Evolutionary conservation across 92 coral and sea anemone genomes (phyloP), one percentile per base, ranked within the genome.

Genomic region (Scolanthus callimorphus): DNA sequence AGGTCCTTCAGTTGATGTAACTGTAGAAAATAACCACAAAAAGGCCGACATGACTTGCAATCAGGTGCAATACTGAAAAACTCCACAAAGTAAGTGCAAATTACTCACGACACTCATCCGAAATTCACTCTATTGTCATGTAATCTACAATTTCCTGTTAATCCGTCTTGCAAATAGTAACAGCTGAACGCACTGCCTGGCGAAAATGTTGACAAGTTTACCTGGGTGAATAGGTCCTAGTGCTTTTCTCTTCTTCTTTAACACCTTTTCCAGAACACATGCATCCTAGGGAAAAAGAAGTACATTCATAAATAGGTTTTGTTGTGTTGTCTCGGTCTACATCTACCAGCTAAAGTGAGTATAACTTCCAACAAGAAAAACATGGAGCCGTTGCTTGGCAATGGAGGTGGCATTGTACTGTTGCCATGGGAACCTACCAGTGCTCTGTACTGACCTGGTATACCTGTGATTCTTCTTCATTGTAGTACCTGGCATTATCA

Each of bases 381-480:
- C 20, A 11, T 48, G 4, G 0, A 45, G 17, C 21, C 0, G 1
- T 1, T 45, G 15, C n/a, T n/a, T n/a, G n/a, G n/a, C n/a, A n/a
- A n/a, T n/a, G n/a, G n/a, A n/a, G n/a, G n/a, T n/a, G n/a, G n/a
- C n/a, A n/a, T n/a, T n/a, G n/a, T n/a, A n/a, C n/a, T n/a, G n/a
- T n/a, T n/a, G n/a, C n/a, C n/a, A n/a, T n/a, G n/a, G n/a, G n/a
- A n/a, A n/a, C n/a, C n/a, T n/a, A n/a, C n/a, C n/a, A n/a, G n/a
- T n/a, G n/a, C n/a, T n/a, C n/a, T n/a, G n/a, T n/a, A 34, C 41
- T 34, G 41, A 92, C 98, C 96, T 92, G 98, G 43, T 88, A 88
- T 17, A 92, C 98, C 73, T 92, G 98, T 1, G 98, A 92, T 44
- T 86, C 98, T 50, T 89, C 96, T 52, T 92, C 98, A 49, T 92